Conservation (phyloP, 2,797 vertebrate genomes). For the Anas flavirostris region DNA sequence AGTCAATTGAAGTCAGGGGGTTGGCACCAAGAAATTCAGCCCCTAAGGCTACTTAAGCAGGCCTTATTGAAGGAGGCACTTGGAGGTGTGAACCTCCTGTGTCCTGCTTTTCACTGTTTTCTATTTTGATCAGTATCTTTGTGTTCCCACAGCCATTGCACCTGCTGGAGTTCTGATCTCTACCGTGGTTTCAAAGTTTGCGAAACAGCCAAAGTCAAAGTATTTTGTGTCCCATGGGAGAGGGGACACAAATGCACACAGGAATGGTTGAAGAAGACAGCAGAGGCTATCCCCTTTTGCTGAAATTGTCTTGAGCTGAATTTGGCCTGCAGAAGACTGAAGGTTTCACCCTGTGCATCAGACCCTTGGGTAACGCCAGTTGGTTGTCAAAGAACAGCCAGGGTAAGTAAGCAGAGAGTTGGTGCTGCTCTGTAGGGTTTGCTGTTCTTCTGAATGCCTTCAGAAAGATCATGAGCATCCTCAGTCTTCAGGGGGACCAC, state of each 20-base stretch:
- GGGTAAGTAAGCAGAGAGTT: neutral
- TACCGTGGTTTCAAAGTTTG: neutral
- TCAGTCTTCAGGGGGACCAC: neutral
- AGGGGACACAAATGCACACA: no score
- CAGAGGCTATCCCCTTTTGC: neutral
- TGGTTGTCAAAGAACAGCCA: neutral
- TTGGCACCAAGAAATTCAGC: neutral
- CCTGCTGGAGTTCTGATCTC: neutral
- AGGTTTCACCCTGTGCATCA: neutral
- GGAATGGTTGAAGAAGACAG: neutral
- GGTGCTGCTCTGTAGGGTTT: neutral
- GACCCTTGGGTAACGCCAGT: neutral
- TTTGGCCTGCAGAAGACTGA: neutral
- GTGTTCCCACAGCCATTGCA: neutral
- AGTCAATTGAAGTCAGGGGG: conserved; percentile 56
- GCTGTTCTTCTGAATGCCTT: neutral
- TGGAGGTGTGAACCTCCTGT: neutral
- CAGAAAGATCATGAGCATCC: neutral
- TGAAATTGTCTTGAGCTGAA: neutral
- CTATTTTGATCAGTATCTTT: neutral
- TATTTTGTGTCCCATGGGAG: neutral
- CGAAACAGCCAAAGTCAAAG: neutral
- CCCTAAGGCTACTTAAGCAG: conserved; percentile 32
- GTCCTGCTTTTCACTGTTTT: neutral
- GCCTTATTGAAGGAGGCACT: neutral